Conservation (phyloP, 2,113 vertebrate species). For the Boleophthalmus pectinirostris region DNA sequence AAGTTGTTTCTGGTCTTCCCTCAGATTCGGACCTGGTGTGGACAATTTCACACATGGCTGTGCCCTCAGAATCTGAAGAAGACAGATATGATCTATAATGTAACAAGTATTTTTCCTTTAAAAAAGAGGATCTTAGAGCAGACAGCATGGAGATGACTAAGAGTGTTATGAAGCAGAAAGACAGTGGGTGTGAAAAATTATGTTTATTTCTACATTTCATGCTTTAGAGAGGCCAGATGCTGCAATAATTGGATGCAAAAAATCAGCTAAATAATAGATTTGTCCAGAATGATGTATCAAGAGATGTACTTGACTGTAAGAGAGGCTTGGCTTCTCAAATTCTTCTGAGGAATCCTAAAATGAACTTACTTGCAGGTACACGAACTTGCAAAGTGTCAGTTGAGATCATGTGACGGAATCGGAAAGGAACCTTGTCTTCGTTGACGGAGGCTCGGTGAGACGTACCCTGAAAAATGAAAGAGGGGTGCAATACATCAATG, state of each 20-base stretch:
- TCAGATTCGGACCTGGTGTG: slow-evolving; percentile 94
- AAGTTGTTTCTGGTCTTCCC: slow-evolving; percentile 91
- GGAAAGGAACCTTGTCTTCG: slow-evolving; percentile 92
- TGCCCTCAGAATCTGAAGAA: slow-evolving; percentile 85
- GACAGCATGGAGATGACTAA: slow-evolving; percentile 28
- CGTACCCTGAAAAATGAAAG: slow-evolving; percentile 79
- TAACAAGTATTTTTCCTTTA: slow-evolving; percentile 11
- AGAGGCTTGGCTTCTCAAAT: background rate
- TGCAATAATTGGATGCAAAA: background rate
- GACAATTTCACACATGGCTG: slow-evolving; percentile 89
- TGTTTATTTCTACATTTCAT: slow-evolving; percentile 20
- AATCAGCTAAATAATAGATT: background rate
- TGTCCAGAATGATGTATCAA: background rate
- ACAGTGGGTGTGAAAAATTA: background rate
- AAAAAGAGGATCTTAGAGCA: slow-evolving; percentile 36
- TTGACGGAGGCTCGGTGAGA: slow-evolving; percentile 86
- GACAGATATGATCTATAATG: slow-evolving; percentile 21
- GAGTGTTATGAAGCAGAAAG: slow-evolving; percentile 12
- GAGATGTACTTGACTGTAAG: background rate
- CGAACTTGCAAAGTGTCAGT: slow-evolving; percentile 91
- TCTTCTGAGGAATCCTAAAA: background rate
- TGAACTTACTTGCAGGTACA: slow-evolving; percentile 78
- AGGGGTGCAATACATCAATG: slow-evolving; percentile 20
- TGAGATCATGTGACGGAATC: slow-evolving; percentile 96
- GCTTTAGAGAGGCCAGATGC: slow-evolving; percentile 1